Base-by-base conservation (phyloP, 2,797 vertebrate genomes). In the Orientallactaga sibirica region DNA sequence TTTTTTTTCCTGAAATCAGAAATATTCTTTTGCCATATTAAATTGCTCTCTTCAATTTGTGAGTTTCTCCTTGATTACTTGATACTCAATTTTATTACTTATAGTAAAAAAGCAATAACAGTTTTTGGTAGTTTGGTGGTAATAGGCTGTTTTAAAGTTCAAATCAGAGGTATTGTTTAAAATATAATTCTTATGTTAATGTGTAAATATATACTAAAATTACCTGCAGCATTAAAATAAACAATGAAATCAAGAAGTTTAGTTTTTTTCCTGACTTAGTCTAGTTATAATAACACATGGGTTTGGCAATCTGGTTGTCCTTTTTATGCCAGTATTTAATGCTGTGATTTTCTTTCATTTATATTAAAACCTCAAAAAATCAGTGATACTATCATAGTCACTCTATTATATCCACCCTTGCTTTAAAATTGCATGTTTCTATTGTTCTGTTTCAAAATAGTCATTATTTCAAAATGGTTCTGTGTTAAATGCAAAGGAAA, bases 201-300 rank as follows among this genome's bases (percentile, higher is more conserved):
- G 3, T 7, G 11, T 29, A 90, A 77, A 24, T 74, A 66, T 18
- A 43, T 82, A 52, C 75, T 70, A 84, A 91, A 90, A 91, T 67
- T 67, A 67, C 29, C 79, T 88, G 88, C 11, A 67, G 92, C 91
- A 77, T 41, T 86, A 90, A 93, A 62, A 27, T 25, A 77, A 81
- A 76, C 14, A 91, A 33, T 48, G 64, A 37, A 58, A 64, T 61
- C 71, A 6, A 94, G 15, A 82, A 58, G 55, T 14, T 16, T 4
- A 58, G 55, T 48, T 48, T 48, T 48, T 48, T 48, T 48, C 33
- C 33, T 37, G 33, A 37, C 33, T 37, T 37, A 37, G 11, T 4
- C 7, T 77, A 70, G 7, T 58, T 82, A 29, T 52, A 16, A 91
- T 87, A 58, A 7, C 73, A 89, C 67, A 41, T 48, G 41, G 19